Conservation (phyloP, 2,113 vertebrate genomes). For the Ondatra zibethicus region DNA sequence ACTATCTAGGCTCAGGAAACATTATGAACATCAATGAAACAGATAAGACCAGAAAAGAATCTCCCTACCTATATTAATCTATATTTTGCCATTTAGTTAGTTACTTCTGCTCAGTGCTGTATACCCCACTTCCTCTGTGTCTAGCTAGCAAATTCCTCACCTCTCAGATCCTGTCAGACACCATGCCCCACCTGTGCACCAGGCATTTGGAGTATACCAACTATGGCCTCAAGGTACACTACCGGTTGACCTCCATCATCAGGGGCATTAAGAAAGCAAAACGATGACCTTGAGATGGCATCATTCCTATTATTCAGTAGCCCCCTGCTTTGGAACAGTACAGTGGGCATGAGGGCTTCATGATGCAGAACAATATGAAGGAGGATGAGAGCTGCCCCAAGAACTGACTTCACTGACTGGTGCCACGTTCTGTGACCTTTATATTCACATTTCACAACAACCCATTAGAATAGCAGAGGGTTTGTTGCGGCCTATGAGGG, state of each 20-base stretch:
- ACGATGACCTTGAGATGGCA: slow-evolving; percentile 92
- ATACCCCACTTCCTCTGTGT: no score
- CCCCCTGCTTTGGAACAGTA: slow-evolving; percentile 97
- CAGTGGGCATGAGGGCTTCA: slow-evolving; percentile 91
- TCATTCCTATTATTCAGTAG: slow-evolving; percentile 96
- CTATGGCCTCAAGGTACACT: slow-evolving; percentile 95
- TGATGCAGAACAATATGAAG: no score
- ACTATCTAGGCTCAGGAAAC: not conserved
- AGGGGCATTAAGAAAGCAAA: slow-evolving; percentile 95
- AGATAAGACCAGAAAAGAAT: not conserved
- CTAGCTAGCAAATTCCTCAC: no score
- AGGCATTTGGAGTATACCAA: slow-evolving; percentile 94
- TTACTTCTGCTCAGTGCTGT: no score
- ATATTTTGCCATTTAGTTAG: no score
- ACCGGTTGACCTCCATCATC: slow-evolving; percentile 95
- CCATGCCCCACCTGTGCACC: slow-evolving; percentile 97
- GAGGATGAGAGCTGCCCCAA: no score
- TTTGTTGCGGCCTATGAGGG: not conserved
- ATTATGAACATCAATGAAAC: not conserved
- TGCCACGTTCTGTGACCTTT: not conserved
- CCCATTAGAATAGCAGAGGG: not conserved
- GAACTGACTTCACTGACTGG: no score
- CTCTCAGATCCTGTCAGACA: slow-evolving; percentile 85
- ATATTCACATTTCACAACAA: not conserved
- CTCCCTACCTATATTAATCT: no score